These are phyloP conservation scores for Aporrectodea caliginosa DNA, from an alignment of 1,140 invertebrate species.

Conservation along the genomic window DNA sequence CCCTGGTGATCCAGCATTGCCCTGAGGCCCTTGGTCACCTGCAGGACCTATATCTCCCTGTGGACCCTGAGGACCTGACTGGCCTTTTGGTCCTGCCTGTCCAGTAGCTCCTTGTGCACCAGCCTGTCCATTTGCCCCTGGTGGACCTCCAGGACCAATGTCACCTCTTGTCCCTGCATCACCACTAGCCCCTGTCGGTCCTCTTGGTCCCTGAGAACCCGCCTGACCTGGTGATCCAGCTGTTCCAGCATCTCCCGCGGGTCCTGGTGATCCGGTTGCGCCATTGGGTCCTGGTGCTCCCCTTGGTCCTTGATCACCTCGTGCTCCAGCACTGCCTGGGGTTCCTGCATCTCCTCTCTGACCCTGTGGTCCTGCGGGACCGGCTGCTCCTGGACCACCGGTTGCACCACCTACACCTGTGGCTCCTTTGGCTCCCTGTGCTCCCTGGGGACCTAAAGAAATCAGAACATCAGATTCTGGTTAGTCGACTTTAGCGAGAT, in stretches of 20 bases:
- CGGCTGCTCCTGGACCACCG: conserved; percentile 14
- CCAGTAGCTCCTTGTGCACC: neutral
- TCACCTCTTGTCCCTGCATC: neutral
- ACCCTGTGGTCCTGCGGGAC: conserved; percentile 22
- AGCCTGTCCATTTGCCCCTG: neutral
- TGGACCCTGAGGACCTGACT: neutral
- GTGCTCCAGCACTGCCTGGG: neutral
- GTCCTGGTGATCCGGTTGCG: conserved; percentile 16
- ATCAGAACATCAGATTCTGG: too few species aligned
- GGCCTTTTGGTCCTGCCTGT: conserved; percentile 7
- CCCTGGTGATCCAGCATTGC: neutral
- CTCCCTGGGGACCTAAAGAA: neutral
- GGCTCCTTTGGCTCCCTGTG: conserved; percentile 13
- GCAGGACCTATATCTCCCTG: neutral
- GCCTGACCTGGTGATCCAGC: conserved; percentile 5
- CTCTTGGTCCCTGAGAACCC: conserved; percentile 5
- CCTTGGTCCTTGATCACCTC: conserved; percentile 11
- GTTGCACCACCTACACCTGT: conserved; percentile 3
- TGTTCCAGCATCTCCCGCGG: conserved; percentile 3
- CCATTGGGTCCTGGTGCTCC: conserved; percentile 21
- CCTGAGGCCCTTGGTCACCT: neutral
- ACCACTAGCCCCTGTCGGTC: neutral
- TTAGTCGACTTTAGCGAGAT: too few species aligned
- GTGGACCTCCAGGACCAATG: neutral
- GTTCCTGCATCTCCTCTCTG: conserved; percentile 8